Base-by-base conservation (phyloP, 1,140 invertebrate genomes). In the Meloidogyne hapla region DNA sequence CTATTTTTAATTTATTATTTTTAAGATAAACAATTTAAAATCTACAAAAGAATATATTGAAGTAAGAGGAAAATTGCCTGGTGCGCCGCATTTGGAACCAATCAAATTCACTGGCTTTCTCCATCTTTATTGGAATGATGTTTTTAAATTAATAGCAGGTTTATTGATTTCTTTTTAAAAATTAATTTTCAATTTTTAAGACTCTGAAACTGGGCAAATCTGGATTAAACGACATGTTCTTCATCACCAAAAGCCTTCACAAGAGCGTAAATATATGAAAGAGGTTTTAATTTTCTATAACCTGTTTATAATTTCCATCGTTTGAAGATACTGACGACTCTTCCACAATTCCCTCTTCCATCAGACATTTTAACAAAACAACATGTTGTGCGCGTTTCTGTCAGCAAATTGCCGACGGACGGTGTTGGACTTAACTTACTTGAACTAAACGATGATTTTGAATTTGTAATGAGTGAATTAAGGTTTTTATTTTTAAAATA, bases 31-130 rank as follows among this genome's bases (percentile, higher is more conserved):
- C 5, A 73, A 28, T 21, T 33, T 73, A 64, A 63, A 25, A 9
- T 13, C 23, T n/a, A 65, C 45, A 13, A 73, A 73, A n/a, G 71
- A 73, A 33, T 73, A 73, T 64, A 63, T 26, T 42, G 71, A 73
- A 12, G 10, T 73, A 12, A 73, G 56, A 21, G 71, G 64, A n/a
- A 73, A 73, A 10, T 38, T 38, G 61, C 6, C 38, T 23, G 56
- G 25, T 25, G 25, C 15, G 13, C 71, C 71, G 23, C 21, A 73
- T 61, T 63, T 73, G 28, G 71, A 73, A 64, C 71, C 71, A 64
- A 73, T 73, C 56, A 73, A 73, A 73, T 73, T 73, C 71, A 73
- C 40, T 40, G 71, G 71, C 23, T 73, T 73, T 63, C 56, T 73
- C 12, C 71, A 73, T 8, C 23, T 73, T 1, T 73, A 73, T 61